phyloP scores from a whole-genome alignment of 2,888 invertebrate species.

The Harmothoe impar region DNA sequence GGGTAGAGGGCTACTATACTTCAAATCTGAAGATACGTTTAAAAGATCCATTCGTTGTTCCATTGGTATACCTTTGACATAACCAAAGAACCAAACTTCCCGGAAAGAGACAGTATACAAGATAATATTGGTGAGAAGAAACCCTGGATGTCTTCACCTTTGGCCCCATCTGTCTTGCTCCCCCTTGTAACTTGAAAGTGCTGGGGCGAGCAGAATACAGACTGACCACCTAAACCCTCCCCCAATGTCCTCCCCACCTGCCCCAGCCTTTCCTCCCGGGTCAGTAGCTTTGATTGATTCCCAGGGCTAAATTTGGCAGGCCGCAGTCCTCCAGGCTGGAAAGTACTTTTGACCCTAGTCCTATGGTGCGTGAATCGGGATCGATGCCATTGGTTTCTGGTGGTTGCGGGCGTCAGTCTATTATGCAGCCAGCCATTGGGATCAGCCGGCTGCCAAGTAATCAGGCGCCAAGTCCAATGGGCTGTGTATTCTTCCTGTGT shows the following conservation, averaged over 20 bases:
- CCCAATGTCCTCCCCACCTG: background rate
- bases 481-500: background rate
- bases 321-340: background rate
- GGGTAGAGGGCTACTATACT: no score
- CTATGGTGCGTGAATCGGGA: conserved; percentile 41
- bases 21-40: no score
- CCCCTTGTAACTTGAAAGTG: background rate
- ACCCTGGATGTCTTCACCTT: no score
- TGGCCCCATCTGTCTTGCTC: no score
- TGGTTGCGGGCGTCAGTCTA: background rate
- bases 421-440: background rate
- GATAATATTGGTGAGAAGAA: no score
- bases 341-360: conserved; percentile 25
- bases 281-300: conserved; percentile 23
- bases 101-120: no score
- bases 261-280: background rate
- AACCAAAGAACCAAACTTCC: no score
- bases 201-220: background rate
- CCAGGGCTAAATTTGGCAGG: background rate
- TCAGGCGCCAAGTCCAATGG: conserved; percentile 6
- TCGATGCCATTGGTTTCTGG: conserved; percentile 45
- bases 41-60: no score
- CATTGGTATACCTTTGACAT: no score
- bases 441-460: conserved; percentile 27
- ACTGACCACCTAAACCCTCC: background rate